Conservation (phyloP, 2,888 invertebrate genomes). For the Scaptomyza flava region DNA sequence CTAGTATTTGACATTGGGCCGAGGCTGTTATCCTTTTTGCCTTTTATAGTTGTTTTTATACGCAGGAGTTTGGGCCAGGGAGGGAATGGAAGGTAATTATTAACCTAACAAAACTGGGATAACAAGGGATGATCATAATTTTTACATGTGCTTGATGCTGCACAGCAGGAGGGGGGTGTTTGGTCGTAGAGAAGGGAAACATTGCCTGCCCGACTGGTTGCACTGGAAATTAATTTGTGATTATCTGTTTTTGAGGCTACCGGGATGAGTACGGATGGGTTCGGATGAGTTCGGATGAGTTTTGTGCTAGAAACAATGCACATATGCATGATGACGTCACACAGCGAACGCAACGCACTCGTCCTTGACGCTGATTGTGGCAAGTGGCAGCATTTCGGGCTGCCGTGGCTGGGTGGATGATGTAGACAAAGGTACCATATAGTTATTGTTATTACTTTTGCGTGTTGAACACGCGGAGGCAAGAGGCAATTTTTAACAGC, state of each 20-base stretch:
- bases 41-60: conserved; percentile 46
- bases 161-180: conserved; percentile 41
- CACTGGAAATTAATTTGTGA: conserved; percentile 84
- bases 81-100: conserved; percentile 62
- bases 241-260: conserved; percentile 82
- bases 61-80: conserved; percentile 18
- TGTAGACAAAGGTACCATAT: conserved; percentile 22
- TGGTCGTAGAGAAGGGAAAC: conserved; percentile 2
- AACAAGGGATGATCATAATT: conserved; percentile 81
- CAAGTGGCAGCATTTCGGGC: conserved; percentile 66
- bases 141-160: conserved; percentile 64
- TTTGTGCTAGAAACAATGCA: conserved; percentile 57
- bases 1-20: conserved; percentile 47
- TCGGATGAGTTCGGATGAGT: conserved; percentile 11
- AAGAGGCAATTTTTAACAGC: conserved; percentile 47
- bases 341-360: conserved; percentile 40
- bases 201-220: conserved; percentile 48
- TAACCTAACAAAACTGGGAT: conserved; percentile 75
- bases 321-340: conserved; percentile 72
- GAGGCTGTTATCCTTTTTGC: conserved; percentile 39
- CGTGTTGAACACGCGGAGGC: conserved; percentile 49
- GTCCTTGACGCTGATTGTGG: conserved; percentile 68
- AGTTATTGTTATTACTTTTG: conserved; percentile 74
- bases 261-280: conserved; percentile 18
- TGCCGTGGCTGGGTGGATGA: conserved; percentile 59